A percentile compares a stretch with the other conserved stretches of the same genome.
These are phyloP conservation scores for Emydocephalus ijimae DNA, from an alignment of 2,113 vertebrate genomes.

Conservation along the genomic window DNA sequence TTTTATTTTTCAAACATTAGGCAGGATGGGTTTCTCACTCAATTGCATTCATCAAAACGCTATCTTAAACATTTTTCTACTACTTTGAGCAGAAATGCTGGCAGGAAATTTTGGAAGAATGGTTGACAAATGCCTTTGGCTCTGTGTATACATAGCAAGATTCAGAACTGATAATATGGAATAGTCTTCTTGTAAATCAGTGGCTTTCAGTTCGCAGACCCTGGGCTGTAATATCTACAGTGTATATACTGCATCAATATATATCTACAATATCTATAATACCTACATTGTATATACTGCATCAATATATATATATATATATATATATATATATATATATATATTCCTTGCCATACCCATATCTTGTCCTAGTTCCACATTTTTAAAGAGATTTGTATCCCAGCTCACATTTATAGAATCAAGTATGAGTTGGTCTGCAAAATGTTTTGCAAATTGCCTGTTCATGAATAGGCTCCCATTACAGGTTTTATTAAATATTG, in stretches of 20 bases:
- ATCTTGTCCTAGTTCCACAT: neutral
- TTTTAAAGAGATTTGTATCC: neutral
- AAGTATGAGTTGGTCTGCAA: neutral
- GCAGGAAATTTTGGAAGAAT: neutral
- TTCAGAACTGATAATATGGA: neutral
- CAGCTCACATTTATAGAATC: neutral
- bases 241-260: neutral
- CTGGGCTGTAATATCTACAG: neutral
- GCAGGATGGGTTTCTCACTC: neutral
- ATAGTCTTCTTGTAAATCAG: neutral
- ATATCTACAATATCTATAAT: neutral
- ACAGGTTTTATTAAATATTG: neutral
- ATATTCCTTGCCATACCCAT: neutral
- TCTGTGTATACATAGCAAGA: neutral
- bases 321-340: no score
- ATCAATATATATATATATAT: neutral
- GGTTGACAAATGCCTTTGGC: neutral
- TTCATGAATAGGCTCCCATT: neutral
- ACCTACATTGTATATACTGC: neutral
- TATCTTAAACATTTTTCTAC: neutral
- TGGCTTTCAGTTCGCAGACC: neutral
- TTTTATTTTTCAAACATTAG: neutral
- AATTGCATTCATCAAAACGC: neutral
- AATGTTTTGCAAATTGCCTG: neutral
- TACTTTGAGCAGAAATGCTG: neutral